Conservation (phyloP, 1,140 invertebrate species). For the Frieseomelitta varia region DNA sequence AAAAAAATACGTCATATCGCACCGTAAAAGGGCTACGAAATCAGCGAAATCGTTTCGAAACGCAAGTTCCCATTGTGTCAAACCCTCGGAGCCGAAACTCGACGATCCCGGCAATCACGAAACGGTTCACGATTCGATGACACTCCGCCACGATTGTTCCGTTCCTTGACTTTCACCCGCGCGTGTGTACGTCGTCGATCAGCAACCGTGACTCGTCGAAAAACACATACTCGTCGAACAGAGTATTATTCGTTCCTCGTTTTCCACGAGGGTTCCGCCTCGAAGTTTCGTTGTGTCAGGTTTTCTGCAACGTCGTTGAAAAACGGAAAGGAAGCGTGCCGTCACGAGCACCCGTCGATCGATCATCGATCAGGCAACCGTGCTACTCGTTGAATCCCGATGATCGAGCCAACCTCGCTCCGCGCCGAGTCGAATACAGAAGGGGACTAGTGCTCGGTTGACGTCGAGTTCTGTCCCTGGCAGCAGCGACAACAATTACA, state of each 20-base stretch:
- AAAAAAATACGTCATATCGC: not conserved
- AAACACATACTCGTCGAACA: slow-evolving; percentile 48
- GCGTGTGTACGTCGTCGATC: slow-evolving; percentile 60
- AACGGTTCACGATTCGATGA: slow-evolving; percentile 62
- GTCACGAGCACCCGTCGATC: slow-evolving; percentile 56
- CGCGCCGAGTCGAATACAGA: not conserved
- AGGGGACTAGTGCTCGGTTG: not conserved
- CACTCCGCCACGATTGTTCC: slow-evolving; percentile 59
- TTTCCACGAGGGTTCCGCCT: slow-evolving; percentile 66
- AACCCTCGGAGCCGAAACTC: slow-evolving; percentile 21
- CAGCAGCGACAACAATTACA: slow-evolving; percentile 2
- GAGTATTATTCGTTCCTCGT: slow-evolving; percentile 43
- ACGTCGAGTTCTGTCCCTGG: not conserved
- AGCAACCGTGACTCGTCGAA: slow-evolving; percentile 70
- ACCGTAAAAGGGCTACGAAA: not conserved
- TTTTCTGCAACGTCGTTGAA: slow-evolving; percentile 54
- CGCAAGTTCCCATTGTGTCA: slow-evolving; percentile 33
- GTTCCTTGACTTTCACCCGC: slow-evolving; percentile 70
- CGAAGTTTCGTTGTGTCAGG: slow-evolving; percentile 59
- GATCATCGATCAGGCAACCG: slow-evolving; percentile 64
- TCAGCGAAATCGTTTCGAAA: not conserved
- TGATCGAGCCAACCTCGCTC: slow-evolving; percentile 6
- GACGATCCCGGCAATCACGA: slow-evolving; percentile 50
- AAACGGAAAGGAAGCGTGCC: slow-evolving; percentile 61
- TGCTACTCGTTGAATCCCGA: slow-evolving; percentile 45